Base-by-base conservation (phyloP, 30 jellyfish, hydroid and myxozoan genomes). In the Chrysaora quinquecirrha region DNA sequence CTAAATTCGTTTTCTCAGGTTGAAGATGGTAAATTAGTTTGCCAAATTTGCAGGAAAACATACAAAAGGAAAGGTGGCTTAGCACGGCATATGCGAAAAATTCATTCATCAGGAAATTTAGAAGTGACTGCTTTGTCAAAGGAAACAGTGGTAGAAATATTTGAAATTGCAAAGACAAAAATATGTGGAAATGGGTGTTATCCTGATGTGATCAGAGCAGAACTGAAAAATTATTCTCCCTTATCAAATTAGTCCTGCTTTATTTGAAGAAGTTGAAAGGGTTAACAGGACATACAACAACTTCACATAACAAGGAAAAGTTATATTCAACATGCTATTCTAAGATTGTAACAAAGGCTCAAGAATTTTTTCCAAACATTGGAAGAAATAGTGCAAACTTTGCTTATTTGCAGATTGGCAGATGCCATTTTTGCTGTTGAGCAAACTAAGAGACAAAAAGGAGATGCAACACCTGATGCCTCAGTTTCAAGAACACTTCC, bases 371-470 rank as follows among this genome's bases (percentile, higher is more conserved):
- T 30, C 73, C 86, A 21, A 75, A 56, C 25, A 35, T 74, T 30
- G 65, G 72, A 12, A 52, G 68, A 52, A 48, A 47, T 47, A 48
- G 86, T 49, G 86, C 86, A 74, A n/a, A 74, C 86, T 52, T 52
- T 74, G 20, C 27, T 74, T 11, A 19, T 47, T 30, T 1, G 58
- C 23, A 74, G 49, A 62, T 3, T 74, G 49, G 86, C 86, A 34
- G 86, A 74, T 52, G 76, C 28, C 19, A 3, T 74, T 30, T 31
- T 74, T 19, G 65, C 86, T 34, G 18, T 71, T 20, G 20, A 38
- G 69, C 52, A 0, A 28, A 65, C 27, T 12, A 30, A 65, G 56
- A 65, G 9, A 22, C 32, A 65, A 27, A n/a, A n/a, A n/a, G n/a
- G n/a, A n/a, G 78, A 31, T 27, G 56, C 30, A 2, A 27, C 30